Evolutionary conservation across 2,888 invertebrate genomes (phyloP).

Genomic region (Troides oblongomaculatus): DNA sequence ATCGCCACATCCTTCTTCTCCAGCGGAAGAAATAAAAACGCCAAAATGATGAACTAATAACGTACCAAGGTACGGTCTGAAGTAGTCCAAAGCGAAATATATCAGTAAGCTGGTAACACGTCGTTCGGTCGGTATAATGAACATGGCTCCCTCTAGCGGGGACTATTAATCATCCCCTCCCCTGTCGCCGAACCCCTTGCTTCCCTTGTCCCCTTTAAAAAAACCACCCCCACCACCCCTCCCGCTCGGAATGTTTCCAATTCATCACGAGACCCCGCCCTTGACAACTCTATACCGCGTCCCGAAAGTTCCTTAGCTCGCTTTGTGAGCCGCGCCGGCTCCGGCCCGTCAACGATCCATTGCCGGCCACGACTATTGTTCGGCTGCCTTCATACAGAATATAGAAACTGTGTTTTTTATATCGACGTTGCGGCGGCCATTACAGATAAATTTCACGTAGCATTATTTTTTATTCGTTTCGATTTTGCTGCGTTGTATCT

Average conservation of each 20-base stretch:
- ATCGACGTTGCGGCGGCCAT: constrained; percentile 63
- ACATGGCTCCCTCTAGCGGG: constrained; percentile 75
- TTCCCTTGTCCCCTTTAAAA: constrained; percentile 61
- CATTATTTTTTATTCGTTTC: constrained; percentile 60
- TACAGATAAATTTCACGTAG: constrained; percentile 65
- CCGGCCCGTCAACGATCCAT: constrained; percentile 27
- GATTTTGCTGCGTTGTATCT: constrained; percentile 36
- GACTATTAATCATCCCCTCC: constrained; percentile 71
- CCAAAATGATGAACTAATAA: constrained; percentile 75
- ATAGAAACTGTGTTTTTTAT: constrained; percentile 65
- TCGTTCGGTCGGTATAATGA: constrained; percentile 77
- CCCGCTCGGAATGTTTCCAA: constrained; percentile 75
- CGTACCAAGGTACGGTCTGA: constrained; percentile 48
- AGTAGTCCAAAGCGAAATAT: constrained; percentile 69
- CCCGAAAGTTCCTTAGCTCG: constrained; percentile 54
- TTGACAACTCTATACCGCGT: constrained; percentile 81
- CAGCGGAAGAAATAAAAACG: constrained; percentile 73
- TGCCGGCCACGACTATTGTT: constrained; percentile 25
- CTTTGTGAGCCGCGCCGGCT: constrained; percentile 40
- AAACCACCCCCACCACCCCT: constrained; percentile 64
- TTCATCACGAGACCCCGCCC: constrained; percentile 81
- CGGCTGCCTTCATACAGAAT: constrained; percentile 44
- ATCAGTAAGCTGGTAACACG: constrained; percentile 76
- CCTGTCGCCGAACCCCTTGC: constrained; percentile 56
- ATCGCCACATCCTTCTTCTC: constrained; percentile 62